phyloP scores from a whole-genome alignment of 2,888 invertebrate species.

The Miltochrista miniata region DNA sequence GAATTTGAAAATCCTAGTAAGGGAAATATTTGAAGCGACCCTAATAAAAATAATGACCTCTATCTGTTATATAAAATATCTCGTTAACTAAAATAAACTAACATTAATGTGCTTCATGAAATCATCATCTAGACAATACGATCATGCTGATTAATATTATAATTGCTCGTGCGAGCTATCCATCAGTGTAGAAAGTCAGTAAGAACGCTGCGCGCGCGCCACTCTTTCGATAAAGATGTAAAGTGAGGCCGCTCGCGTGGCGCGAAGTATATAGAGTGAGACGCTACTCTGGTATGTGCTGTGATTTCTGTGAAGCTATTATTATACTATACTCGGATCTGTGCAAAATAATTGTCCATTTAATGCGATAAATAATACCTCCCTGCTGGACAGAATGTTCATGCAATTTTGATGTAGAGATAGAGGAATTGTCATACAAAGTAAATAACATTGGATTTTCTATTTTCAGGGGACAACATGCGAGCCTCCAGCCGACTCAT shows the following conservation, averaged over 20 bases:
- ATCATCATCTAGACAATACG: conserved; percentile 71
- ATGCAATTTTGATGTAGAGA: background rate
- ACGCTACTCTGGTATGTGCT: conserved; percentile 66
- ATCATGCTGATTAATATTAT: conserved; percentile 82
- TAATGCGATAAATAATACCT: background rate
- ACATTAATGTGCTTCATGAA: conserved; percentile 51
- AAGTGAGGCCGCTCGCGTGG: conserved; percentile 52
- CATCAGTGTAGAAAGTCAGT: conserved; percentile 81
- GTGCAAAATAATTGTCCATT: conserved; percentile 16
- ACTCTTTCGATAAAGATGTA: conserved; percentile 47
- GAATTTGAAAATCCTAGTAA: no score
- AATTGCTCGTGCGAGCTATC: conserved; percentile 78
- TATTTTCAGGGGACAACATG: conserved; percentile 88
- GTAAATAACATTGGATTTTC: conserved; percentile 26
- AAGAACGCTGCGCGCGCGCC: conserved; percentile 60
- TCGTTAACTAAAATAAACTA: no score
- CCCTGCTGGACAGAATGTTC: background rate
- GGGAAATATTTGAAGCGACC: no score
- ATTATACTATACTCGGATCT: conserved; percentile 19
- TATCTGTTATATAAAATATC: conserved; percentile 31
- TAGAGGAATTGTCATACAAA: background rate
- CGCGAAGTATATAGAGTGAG: conserved; percentile 73
- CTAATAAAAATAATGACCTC: no score
- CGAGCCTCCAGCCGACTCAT: conserved; percentile 92
- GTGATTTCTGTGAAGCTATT: conserved; percentile 22